Evolutionary conservation across 2,113 vertebrate species (phyloP).

Genomic region (Pachyramphus minor): DNA sequence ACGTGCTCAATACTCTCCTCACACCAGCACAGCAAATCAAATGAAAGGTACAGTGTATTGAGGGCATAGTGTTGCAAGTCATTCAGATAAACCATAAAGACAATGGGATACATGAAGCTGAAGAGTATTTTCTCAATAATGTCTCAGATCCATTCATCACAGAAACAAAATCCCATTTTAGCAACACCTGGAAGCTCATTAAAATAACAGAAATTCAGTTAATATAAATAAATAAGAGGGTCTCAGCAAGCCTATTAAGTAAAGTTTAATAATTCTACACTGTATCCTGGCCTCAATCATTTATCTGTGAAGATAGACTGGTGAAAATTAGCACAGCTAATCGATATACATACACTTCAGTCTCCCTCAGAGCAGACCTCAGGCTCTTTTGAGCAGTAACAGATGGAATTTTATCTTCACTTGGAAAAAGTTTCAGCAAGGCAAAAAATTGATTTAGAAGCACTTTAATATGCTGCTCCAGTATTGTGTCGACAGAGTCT

Average conservation of each 20-base stretch:
- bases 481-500: background rate
- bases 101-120: accelerated
- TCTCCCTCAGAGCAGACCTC: background rate
- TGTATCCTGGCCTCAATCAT: background rate
- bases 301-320: background rate
- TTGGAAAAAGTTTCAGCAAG: background rate
- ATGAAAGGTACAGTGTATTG: background rate
- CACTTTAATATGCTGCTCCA: background rate
- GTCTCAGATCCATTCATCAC: background rate
- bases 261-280: background rate
- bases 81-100: background rate
- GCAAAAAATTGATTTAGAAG: background rate
- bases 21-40: background rate
- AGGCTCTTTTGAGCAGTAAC: background rate
- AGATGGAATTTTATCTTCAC: background rate
- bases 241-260: background rate
- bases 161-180: background rate
- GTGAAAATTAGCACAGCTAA: background rate
- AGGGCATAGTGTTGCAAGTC: background rate
- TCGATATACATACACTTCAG: background rate
- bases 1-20: background rate
- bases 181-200: background rate
- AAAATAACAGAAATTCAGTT: background rate
- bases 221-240: background rate
- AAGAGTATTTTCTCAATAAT: background rate